Base-by-base conservation (phyloP, 1,140 invertebrate genomes). In the Danaus plexippus region DNA sequence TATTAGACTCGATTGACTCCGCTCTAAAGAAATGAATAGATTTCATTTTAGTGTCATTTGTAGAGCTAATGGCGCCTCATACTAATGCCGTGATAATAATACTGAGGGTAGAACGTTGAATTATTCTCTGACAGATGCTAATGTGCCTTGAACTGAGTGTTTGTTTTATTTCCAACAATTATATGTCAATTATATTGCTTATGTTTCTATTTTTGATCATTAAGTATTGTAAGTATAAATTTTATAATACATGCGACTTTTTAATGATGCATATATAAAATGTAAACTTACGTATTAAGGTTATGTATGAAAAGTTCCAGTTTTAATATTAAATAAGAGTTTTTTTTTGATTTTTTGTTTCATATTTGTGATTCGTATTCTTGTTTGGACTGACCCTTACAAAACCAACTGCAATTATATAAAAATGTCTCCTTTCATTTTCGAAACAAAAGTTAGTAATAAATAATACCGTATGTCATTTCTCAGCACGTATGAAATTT, bases 401-500 rank as follows among this genome's bases (percentile, higher is more conserved):
- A 45, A 45, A n/a, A 45, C 11, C 44, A 45, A 45, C 61, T 61
- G 71, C 75, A 86, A 86, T 86, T 86, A 85, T 76, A 65, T 79
- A 71, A 80, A 69, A 80, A 82, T 85, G 75, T 82, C 81, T 82
- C 80, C 77, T 82, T 82, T 79, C 68, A 78, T 81, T 81, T 79
- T 66, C 74, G 65, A 71, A 61, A 61, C 54, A 61, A 77, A 77
- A 73, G 65, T 67, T 63, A 54, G 73, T 81, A 77, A 83, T 86
- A 85, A 86, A 86, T 86, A 83, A 82, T 79, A 77, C 80, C 83
- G 78, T 85, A 87, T 87, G 83, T 85, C 83, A 84, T 85, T 87
- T 85, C 83, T 84, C 83, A 87, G 83, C 83, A 87, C 80, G 83
- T 87, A 87, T 87, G 80, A 86, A 84, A 86, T 84, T 84, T 86